phyloP scores from a whole-genome alignment of 2,797 vertebrate genomes.

The Argya squamiceps region DNA sequence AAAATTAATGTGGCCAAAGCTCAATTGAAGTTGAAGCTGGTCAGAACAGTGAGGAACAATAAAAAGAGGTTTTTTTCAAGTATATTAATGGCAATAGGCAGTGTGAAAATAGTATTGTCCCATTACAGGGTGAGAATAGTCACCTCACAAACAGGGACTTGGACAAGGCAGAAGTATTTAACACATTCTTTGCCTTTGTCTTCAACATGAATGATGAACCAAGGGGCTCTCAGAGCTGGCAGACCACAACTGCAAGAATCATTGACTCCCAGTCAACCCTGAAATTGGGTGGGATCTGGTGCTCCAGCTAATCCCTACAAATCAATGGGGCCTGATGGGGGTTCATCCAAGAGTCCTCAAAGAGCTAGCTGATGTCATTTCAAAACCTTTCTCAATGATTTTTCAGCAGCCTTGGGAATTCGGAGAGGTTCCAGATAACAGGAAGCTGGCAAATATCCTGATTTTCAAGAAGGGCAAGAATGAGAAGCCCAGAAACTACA shows the following conservation, averaged over 20 bases:
- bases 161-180: background rate
- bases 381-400: background rate
- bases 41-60: background rate
- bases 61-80: background rate
- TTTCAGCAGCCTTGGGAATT: background rate
- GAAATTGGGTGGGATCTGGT: background rate
- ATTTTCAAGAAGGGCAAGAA: background rate
- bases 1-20: background rate
- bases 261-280: background rate
- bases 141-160: background rate
- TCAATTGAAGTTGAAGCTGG: background rate
- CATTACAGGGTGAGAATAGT: background rate
- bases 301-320: background rate
- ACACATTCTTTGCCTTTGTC: background rate
- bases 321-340: background rate
- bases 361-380: background rate
- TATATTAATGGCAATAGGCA: background rate
- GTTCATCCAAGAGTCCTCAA: background rate
- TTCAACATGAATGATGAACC: background rate
- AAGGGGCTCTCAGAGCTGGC: background rate
- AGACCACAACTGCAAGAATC: background rate
- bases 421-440: background rate
- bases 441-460: background rate
- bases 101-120: background rate
- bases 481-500: background rate